Evolutionary conservation across 2,888 invertebrate genomes (phyloP).

Genomic region (Prenolepis imparis): DNA sequence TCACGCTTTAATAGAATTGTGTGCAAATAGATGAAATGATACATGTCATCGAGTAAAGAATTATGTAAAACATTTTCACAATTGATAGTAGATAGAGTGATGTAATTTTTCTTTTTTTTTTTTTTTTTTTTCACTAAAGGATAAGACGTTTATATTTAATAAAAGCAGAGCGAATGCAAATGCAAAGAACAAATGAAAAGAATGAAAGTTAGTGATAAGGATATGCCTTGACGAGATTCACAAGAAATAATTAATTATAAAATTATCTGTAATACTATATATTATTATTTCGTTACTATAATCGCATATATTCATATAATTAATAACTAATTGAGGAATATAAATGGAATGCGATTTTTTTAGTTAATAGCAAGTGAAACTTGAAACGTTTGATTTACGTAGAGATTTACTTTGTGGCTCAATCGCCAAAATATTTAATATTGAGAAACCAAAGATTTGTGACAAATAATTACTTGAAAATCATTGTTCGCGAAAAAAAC

Average conservation of each 20-base stretch:
- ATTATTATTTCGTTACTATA: background rate
- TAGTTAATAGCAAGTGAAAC: background rate
- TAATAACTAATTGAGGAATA: background rate
- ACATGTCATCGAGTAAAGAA: background rate
- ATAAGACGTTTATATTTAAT: background rate
- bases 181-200: background rate
- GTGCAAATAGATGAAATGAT: slow-evolving; percentile 26
- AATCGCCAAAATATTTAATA: slow-evolving; percentile 18
- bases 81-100: background rate
- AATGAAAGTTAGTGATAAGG: background rate
- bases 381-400: background rate
- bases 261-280: slow-evolving; percentile 1
- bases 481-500: background rate
- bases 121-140: background rate
- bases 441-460: slow-evolving; percentile 30
- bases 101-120: slow-evolving; percentile 4
- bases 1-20: slow-evolving; percentile 7
- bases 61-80: slow-evolving; percentile 10
- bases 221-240: slow-evolving; percentile 17
- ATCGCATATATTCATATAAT: background rate
- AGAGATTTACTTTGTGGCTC: slow-evolving; percentile 12
- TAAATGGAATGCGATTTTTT: slow-evolving; percentile 1
- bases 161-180: background rate
- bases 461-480: background rate
- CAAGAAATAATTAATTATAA: background rate